Conservation (phyloP, 2,888 invertebrate genomes). For the Venusia cambrica region DNA sequence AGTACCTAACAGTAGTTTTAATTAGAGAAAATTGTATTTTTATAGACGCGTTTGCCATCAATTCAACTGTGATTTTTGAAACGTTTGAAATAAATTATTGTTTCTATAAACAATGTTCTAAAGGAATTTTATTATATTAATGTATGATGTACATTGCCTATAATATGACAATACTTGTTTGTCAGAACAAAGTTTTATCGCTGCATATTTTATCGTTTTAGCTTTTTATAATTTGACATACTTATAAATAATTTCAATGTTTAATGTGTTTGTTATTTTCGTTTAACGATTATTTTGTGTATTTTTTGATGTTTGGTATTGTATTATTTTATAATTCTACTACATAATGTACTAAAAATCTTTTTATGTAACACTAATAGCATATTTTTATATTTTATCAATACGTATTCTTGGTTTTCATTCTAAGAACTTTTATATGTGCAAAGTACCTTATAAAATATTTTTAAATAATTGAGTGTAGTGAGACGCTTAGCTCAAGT, state of each 20-base stretch:
- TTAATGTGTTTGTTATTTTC: slow-evolving; percentile 56
- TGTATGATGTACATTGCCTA: too few relatives aligned
- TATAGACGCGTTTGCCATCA: slow-evolving; percentile 64
- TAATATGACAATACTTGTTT: slow-evolving; percentile 13
- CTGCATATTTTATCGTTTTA: slow-evolving; percentile 25
- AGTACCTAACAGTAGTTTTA: slow-evolving; percentile 51
- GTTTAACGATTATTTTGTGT: slow-evolving; percentile 63
- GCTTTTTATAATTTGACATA: slow-evolving; percentile 25
- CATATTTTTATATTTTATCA: slow-evolving; percentile 2
- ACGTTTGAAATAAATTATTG: too few relatives aligned
- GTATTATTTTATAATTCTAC: slow-evolving; percentile 24
- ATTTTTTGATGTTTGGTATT: slow-evolving; percentile 22
- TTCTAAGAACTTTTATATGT: too few relatives aligned
- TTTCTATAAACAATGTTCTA: slow-evolving; percentile 9
- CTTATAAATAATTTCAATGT: slow-evolving; percentile 20
- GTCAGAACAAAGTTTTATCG: slow-evolving; percentile 24
- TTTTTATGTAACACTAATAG: slow-evolving; percentile 1
- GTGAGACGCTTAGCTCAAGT: slow-evolving; percentile 18
- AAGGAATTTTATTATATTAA: slow-evolving; percentile 2
- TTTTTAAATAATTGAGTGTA: too few relatives aligned
- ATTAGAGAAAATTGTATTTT: slow-evolving; percentile 49
- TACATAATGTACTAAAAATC: slow-evolving; percentile 3
- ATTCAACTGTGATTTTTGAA: slow-evolving; percentile 74
- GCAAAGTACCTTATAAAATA: too few relatives aligned
- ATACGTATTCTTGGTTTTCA: slow-evolving; percentile 9